Evolutionary conservation across 2,113 vertebrate species (phyloP).

Genomic region (Sander vitreus): DNA sequence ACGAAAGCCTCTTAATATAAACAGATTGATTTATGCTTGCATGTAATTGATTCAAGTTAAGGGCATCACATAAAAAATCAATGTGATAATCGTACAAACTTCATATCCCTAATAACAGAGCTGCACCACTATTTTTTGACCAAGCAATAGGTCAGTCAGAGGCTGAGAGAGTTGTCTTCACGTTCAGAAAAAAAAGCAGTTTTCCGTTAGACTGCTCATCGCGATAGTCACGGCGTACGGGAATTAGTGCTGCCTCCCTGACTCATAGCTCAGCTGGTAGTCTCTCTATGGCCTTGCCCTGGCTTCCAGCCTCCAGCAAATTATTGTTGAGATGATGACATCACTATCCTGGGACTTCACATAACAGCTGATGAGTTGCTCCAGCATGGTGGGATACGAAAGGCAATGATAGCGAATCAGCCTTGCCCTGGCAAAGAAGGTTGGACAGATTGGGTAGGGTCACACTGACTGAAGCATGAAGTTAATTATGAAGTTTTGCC

Average conservation of each 20-base stretch:
- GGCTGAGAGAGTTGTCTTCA: not conserved
- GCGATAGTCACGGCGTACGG: not conserved
- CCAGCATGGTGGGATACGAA: not conserved
- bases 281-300: not conserved
- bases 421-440: not conserved
- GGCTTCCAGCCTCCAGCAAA: constrained; percentile 8
- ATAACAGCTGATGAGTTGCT: constrained; percentile 18
- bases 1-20: constrained; percentile 14
- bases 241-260: constrained; percentile 26
- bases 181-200: not conserved
- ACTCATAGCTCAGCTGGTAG: constrained; percentile 21
- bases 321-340: constrained; percentile 2
- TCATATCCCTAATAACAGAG: constrained; percentile 10
- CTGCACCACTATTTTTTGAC: not conserved
- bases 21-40: constrained; percentile 43
- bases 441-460: not conserved
- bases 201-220: not conserved
- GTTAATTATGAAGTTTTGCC: constrained; percentile 6
- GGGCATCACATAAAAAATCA: constrained; percentile 35
- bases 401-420: constrained; percentile 7
- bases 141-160: not conserved
- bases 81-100: constrained; percentile 38
- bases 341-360: constrained; percentile 21
- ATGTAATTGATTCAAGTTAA: constrained; percentile 46
- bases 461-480: constrained; percentile 5